Evolutionary conservation across 1,140 invertebrate species (phyloP).

Genomic region (Parasteatoda tepidariorum): DNA sequence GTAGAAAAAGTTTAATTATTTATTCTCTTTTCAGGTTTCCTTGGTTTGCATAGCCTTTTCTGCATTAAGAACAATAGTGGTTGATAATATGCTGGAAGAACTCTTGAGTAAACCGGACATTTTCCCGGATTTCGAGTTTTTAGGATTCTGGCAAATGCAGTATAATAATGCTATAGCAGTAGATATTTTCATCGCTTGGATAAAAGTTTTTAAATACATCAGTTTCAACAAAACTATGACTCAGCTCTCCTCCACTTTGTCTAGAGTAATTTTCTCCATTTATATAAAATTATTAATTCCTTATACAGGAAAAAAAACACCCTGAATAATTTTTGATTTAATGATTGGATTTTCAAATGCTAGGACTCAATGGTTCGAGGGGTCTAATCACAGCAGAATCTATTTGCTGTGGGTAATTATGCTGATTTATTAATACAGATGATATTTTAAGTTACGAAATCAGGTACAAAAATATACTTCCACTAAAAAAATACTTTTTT

Average conservation of each 20-base stretch:
- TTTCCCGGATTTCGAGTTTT: conserved; percentile 71
- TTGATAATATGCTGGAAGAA: conserved; percentile 65
- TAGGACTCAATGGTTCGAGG: too few species aligned
- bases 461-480: too few species aligned
- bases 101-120: conserved; percentile 69
- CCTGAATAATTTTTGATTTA: too few species aligned
- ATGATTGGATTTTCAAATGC: too few species aligned
- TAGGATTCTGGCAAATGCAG: conserved; percentile 72
- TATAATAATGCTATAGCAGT: conserved; percentile 74
- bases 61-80: conserved; percentile 66
- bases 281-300: too few species aligned
- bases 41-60: conserved; percentile 68
- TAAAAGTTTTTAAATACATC: conserved; percentile 78
- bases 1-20: too few species aligned
- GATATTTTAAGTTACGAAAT: too few species aligned
- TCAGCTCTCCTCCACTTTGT: conserved; percentile 78
- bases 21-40: conserved; percentile 65
- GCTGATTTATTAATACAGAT: too few species aligned
- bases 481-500: too few species aligned
- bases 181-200: conserved; percentile 75
- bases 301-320: too few species aligned
- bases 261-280: conserved; percentile 67
- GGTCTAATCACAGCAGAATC: too few species aligned
- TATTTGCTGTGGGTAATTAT: too few species aligned
- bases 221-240: conserved; percentile 84